Evolutionary conservation across 2,113 vertebrate genomes (phyloP).

Genomic region (Cololabis saira): DNA sequence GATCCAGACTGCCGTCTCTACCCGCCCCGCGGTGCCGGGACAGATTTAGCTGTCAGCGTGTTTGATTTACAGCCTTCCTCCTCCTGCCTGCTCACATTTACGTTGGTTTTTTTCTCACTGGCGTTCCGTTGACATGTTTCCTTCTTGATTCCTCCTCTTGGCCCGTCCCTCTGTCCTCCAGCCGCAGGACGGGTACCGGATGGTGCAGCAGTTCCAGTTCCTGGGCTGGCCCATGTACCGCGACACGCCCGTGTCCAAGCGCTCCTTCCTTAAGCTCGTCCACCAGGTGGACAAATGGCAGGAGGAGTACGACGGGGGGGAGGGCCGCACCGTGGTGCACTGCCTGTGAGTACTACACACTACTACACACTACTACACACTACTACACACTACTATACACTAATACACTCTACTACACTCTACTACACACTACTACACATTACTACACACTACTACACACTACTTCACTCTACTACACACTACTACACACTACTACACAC

Average conservation of each 20-base stretch:
- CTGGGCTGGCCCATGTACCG: constrained; percentile 97
- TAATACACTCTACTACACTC: background rate
- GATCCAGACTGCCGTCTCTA: constrained; percentile 21
- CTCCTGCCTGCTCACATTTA: constrained; percentile 25
- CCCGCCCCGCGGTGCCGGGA: constrained; percentile 15
- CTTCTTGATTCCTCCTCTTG: background rate
- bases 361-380: background rate
- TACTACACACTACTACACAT: background rate
- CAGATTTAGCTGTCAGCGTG: constrained; percentile 20
- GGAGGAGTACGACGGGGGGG: constrained; percentile 94
- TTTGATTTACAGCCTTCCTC: constrained; percentile 34
- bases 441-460: background rate
- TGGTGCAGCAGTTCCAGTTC: constrained; percentile 99
- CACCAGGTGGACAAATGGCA: constrained; percentile 97
- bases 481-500: background rate
- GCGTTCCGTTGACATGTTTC: background rate
- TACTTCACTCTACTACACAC: background rate
- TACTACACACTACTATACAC: background rate
- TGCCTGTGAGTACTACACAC: constrained; percentile 85
- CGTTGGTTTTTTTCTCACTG: constrained; percentile 7
- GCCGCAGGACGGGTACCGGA: constrained; percentile 95
- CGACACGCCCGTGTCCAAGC: constrained; percentile 93
- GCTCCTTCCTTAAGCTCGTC: constrained; percentile 96
- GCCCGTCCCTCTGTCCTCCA: constrained; percentile 52
- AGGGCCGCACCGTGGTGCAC: constrained; percentile 94